phyloP scores from a whole-genome alignment of 2,888 invertebrate genomes.

The Helobdella robusta region DNA sequence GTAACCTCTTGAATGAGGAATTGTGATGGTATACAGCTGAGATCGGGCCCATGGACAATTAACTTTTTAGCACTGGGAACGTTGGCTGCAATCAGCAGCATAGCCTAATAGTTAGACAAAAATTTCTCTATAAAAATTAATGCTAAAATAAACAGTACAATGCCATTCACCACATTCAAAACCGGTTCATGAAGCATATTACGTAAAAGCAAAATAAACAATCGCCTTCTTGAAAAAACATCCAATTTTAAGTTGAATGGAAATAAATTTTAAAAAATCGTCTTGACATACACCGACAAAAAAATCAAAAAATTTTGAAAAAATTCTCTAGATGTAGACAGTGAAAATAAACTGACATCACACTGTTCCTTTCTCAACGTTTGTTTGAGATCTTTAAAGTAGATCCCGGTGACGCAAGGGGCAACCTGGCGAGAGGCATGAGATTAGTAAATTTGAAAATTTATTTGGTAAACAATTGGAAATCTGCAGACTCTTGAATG shows the following conservation, averaged over 20 bases:
- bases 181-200: too few species aligned
- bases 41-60: conserved; percentile 82
- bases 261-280: too few species aligned
- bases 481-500: too few species aligned
- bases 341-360: conserved; percentile 68
- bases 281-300: too few species aligned
- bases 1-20: conserved; percentile 75
- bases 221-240: too few species aligned
- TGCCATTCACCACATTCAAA: too few species aligned
- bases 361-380: conserved; percentile 96
- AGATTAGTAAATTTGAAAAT: too few species aligned
- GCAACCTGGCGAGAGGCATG: conserved; percentile 62
- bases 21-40: conserved; percentile 85
- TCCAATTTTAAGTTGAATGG: too few species aligned
- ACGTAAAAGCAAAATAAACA: too few species aligned
- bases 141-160: conserved; percentile 6
- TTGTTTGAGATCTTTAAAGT: conserved; percentile 98
- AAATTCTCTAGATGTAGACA: too few species aligned
- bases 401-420: conserved; percentile 94
- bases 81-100: conserved; percentile 90
- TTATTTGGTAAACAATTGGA: not conserved
- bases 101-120: conserved; percentile 54
- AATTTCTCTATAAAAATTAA: not conserved
- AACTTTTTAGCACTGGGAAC: conserved; percentile 98
- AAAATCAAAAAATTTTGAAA: too few species aligned